Percentiles rank a stretch among this genome's conserved stretches.
Conservation (phyloP, 2,888 invertebrate species). For the Hylaea fasciaria region DNA sequence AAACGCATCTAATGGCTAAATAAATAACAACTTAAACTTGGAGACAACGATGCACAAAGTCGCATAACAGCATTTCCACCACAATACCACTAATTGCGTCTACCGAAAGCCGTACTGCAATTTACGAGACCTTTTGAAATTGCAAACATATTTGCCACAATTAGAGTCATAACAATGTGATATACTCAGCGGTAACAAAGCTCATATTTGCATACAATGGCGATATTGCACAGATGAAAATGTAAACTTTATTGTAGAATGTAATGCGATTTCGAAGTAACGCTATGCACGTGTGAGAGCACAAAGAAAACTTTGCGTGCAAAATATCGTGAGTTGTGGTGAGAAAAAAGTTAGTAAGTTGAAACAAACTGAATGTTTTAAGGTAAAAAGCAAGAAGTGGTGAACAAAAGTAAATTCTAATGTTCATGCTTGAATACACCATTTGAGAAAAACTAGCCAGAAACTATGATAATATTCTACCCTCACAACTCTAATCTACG, state of each 20-base stretch:
- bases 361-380: neutral
- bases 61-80: conserved; percentile 37
- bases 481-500: too few species aligned
- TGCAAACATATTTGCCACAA: conserved; percentile 22
- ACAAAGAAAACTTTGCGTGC: conserved; percentile 1
- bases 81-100: conserved; percentile 48
- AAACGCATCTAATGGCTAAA: conserved; percentile 18
- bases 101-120: conserved; percentile 43
- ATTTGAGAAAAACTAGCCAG: too few species aligned
- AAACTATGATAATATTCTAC: too few species aligned
- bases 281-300: conserved; percentile 7
- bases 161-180: conserved; percentile 29
- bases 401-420: neutral
- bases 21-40: conserved; percentile 33
- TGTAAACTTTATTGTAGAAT: neutral
- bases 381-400: neutral
- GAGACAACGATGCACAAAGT: conserved; percentile 39
- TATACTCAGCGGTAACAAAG: conserved; percentile 36
- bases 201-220: conserved; percentile 28
- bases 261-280: neutral
- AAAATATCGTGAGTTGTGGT: neutral
- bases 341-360: neutral
- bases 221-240: neutral
- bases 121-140: conserved; percentile 39
- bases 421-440: neutral